These are phyloP conservation scores for Prosopocoilus inquinatus DNA, from an alignment of 2,888 invertebrate genomes.

Conservation along the genomic window DNA sequence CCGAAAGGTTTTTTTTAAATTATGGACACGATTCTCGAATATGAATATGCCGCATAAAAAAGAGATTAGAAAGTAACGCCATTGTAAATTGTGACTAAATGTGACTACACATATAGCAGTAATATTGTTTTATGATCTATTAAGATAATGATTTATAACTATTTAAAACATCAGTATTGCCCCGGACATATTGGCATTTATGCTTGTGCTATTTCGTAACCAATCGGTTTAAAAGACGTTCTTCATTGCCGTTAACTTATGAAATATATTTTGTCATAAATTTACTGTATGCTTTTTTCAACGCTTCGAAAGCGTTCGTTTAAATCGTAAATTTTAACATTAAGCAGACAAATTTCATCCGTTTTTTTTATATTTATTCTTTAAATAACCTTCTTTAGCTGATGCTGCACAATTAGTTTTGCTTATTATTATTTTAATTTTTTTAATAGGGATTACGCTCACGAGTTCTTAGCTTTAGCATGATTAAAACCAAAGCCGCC, in stretches of 20 bases:
- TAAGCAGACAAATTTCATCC: no score
- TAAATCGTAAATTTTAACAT: no score
- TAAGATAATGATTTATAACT: conserved; percentile 31
- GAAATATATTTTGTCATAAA: not conserved
- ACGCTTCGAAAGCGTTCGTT: no score
- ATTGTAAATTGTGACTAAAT: not conserved
- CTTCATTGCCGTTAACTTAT: not conserved
- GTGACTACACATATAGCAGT: conserved; percentile 3
- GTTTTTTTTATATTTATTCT: no score
- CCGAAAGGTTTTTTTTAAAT: not conserved
- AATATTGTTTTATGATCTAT: conserved; percentile 29
- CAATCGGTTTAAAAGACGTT: not conserved
- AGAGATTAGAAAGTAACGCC: no score
- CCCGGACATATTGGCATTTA: conserved; percentile 27
- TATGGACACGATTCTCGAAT: not conserved
- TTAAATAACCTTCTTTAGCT: no score
- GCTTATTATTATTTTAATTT: no score
- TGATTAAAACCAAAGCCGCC: no score
- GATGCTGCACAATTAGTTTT: no score
- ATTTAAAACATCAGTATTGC: conserved; percentile 26
- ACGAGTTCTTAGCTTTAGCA: no score
- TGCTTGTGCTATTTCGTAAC: conserved; percentile 11
- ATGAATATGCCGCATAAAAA: not conserved
- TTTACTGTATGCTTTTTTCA: not conserved
- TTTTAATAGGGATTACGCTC: no score